Evolutionary conservation across 2,888 invertebrate genomes (phyloP).

Genomic region (Catocala nupta): DNA sequence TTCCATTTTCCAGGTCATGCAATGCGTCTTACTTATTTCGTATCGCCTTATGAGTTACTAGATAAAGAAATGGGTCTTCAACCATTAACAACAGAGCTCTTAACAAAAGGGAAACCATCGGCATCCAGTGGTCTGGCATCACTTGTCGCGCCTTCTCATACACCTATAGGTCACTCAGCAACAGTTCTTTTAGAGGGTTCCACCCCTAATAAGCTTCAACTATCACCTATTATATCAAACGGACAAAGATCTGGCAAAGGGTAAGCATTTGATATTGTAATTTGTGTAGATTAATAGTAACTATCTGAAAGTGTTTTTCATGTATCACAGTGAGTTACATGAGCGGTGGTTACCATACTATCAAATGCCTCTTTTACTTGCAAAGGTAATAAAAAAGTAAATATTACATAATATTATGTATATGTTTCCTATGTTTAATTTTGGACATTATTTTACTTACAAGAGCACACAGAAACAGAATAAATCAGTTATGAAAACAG

Average conservation of each 20-base stretch:
- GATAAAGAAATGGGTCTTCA: constrained; percentile 92
- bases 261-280: constrained; percentile 73
- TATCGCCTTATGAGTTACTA: constrained; percentile 96
- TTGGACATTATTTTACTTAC: no score
- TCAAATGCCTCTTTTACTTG: no score
- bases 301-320: no score
- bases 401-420: no score
- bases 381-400: no score
- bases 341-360: no score
- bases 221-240: constrained; percentile 90
- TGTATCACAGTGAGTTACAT: no score
- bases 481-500: no score
- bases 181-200: constrained; percentile 97
- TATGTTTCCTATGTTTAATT: no score
- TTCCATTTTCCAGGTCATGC: constrained; percentile 90
- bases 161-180: constrained; percentile 94
- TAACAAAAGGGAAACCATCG: constrained; percentile 84
- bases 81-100: constrained; percentile 92
- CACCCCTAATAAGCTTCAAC: constrained; percentile 93
- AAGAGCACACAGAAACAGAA: no score
- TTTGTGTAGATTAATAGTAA: neutral
- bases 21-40: constrained; percentile 97
- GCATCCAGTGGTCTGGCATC: constrained; percentile 72
- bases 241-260: constrained; percentile 91
- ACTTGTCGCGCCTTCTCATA: constrained; percentile 79